Evolutionary conservation across 2,113 vertebrate species (phyloP).

Genomic region (Eulemur macaco): DNA sequence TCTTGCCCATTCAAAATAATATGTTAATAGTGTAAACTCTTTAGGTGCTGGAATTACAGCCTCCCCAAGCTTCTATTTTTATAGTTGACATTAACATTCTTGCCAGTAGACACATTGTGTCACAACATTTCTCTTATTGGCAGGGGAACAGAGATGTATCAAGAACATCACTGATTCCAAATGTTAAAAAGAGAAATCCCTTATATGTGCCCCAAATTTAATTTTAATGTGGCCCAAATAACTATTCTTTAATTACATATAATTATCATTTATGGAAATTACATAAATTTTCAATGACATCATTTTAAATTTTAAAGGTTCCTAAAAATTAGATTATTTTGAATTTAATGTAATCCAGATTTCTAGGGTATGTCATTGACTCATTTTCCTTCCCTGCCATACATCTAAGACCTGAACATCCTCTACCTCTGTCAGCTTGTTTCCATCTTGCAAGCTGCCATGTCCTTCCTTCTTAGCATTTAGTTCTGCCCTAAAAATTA

Average conservation of each 20-base stretch:
- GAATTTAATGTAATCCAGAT: not conserved
- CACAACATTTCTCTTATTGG: not conserved
- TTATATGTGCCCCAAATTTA: not conserved
- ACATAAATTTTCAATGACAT: not conserved
- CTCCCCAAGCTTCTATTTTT: not conserved
- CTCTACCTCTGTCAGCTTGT: not conserved
- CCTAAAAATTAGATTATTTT: not conserved
- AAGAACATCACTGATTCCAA: not conserved
- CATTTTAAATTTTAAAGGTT: not conserved
- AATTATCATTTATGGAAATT: not conserved
- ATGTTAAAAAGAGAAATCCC: not conserved
- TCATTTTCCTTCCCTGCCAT: not conserved
- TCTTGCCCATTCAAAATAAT: not conserved
- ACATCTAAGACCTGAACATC: not conserved
- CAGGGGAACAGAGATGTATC: not conserved
- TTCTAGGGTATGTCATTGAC: not conserved
- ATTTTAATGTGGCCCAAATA: not conserved
- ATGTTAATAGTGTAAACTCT: not conserved
- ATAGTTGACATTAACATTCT: not conserved
- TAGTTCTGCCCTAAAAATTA: not conserved
- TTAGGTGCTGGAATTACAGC: not conserved
- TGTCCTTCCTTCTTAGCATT: not conserved
- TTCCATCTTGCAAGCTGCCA: not conserved
- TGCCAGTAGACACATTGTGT: not conserved
- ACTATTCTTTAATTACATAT: not conserved